Conservation (phyloP, 2,888 invertebrate genomes). For the Gari tellinella region DNA sequence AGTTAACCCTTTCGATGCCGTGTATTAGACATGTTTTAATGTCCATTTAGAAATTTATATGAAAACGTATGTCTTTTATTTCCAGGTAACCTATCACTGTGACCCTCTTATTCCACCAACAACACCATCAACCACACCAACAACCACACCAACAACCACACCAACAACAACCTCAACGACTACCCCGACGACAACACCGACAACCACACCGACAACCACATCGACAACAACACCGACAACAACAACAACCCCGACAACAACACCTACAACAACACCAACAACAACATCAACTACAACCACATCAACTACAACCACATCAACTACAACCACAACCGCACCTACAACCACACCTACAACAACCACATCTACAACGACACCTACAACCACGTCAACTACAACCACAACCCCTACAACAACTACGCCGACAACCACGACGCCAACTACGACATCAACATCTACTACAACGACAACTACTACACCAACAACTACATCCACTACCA, state of each 20-base stretch:
- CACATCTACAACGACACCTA: constrained; percentile 30
- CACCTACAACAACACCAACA: constrained; percentile 39
- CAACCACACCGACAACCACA: constrained; percentile 30
- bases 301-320: constrained; percentile 25
- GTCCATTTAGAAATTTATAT: too few species aligned
- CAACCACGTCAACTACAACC: constrained; percentile 28
- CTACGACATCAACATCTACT: constrained; percentile 15
- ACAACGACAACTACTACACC: constrained; percentile 28
- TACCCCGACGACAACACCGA: constrained; percentile 26
- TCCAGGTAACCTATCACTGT: constrained; percentile 52
- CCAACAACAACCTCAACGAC: constrained; percentile 26
- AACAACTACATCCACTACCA: constrained; percentile 29
- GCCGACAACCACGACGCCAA: constrained; percentile 16
- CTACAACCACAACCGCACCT: constrained; percentile 30
- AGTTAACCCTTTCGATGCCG: too few species aligned
- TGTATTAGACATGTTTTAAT: too few species aligned
- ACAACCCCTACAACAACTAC: constrained; percentile 21
- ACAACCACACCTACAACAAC: constrained; percentile 30
- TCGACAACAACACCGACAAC: constrained; percentile 33
- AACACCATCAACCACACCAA: constrained; percentile 17
- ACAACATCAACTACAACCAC: constrained; percentile 34
- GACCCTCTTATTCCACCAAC: constrained; percentile 30
- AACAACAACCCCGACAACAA: constrained; percentile 26
- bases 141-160: constrained; percentile 22
- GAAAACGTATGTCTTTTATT: too few species aligned